Evolutionary conservation across 2,888 invertebrate species (phyloP).

Genomic region (Plagodis pulveraria): DNA sequence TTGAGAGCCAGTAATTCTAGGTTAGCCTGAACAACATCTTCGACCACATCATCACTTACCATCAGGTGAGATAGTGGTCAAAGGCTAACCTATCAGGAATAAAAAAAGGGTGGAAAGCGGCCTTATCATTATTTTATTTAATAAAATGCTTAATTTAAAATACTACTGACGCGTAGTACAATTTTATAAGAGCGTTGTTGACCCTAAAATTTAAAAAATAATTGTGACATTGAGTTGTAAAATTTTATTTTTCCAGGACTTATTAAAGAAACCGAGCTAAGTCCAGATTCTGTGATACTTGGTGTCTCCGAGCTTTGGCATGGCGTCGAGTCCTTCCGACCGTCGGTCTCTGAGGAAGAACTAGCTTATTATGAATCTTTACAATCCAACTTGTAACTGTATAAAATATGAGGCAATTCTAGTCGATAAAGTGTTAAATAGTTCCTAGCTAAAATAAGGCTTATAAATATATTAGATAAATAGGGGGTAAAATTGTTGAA

Average conservation of each 20-base stretch:
- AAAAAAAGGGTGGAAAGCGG: too few relatives aligned
- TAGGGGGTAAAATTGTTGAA: slow-evolving; percentile 7
- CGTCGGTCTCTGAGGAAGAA: slow-evolving; percentile 89
- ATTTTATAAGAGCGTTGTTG: too few relatives aligned
- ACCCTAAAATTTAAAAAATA: not conserved
- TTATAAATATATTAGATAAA: not conserved
- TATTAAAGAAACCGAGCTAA: slow-evolving; percentile 76
- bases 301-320: slow-evolving; percentile 86
- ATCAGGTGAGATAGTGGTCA: too few relatives aligned
- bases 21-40: too few relatives aligned
- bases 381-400: slow-evolving; percentile 61
- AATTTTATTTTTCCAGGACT: slow-evolving; percentile 67
- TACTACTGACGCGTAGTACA: too few relatives aligned
- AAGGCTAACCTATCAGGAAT: too few relatives aligned
- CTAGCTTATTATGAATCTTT: slow-evolving; percentile 87
- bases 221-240: not conserved
- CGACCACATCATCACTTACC: too few relatives aligned
- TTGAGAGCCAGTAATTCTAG: too few relatives aligned
- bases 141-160: too few relatives aligned
- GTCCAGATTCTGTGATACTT: slow-evolving; percentile 85
- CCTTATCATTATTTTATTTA: too few relatives aligned
- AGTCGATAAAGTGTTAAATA: slow-evolving; percentile 12
- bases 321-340: slow-evolving; percentile 87
- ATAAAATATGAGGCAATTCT: slow-evolving; percentile 5
- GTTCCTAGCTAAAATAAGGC: slow-evolving; percentile 6